Conservation (phyloP, 2,113 vertebrate species). For the Hippolais icterina region DNA sequence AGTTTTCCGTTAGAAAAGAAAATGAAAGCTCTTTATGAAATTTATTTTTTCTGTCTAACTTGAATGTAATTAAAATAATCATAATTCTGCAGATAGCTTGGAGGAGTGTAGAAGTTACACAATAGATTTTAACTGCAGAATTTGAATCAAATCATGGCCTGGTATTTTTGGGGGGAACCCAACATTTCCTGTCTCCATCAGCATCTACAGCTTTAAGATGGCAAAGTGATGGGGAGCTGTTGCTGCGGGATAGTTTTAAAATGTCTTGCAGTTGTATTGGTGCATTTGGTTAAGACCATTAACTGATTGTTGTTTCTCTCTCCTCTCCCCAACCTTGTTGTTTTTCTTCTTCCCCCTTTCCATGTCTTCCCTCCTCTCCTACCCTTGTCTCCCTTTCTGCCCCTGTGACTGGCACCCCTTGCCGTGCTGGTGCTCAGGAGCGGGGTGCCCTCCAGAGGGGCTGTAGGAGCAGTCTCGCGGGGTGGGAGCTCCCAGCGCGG, state of each 20-base stretch:
- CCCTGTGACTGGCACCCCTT: slow-evolving; percentile 11
- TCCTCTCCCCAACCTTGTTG: not conserved
- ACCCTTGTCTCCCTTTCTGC: not conserved
- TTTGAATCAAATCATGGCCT: not conserved
- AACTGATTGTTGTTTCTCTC: slow-evolving; percentile 41
- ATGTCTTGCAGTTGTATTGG: not conserved
- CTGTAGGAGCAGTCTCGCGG: not conserved
- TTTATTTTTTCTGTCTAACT: not conserved
- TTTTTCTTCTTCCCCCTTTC: not conserved
- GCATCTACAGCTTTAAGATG: not conserved
- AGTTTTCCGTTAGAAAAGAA: not conserved
- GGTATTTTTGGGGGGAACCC: not conserved
- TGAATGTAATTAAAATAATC: not conserved
- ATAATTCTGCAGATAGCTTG: not conserved
- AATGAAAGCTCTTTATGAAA: not conserved
- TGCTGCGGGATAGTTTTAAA: not conserved
- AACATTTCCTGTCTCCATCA: not conserved
- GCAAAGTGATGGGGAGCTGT: not conserved
- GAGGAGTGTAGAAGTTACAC: not conserved
- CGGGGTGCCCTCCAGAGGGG: not conserved
- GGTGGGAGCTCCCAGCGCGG: slow-evolving; percentile 17
- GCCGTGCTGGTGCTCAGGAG: slow-evolving; percentile 7
- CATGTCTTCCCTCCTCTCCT: not conserved
- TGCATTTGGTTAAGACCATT: not conserved
- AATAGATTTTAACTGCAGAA: not conserved